Evolutionary conservation across 2,113 vertebrate genomes (phyloP), one percentile per base, ranked within the genome.

Genomic region (Glareola pratincola): DNA sequence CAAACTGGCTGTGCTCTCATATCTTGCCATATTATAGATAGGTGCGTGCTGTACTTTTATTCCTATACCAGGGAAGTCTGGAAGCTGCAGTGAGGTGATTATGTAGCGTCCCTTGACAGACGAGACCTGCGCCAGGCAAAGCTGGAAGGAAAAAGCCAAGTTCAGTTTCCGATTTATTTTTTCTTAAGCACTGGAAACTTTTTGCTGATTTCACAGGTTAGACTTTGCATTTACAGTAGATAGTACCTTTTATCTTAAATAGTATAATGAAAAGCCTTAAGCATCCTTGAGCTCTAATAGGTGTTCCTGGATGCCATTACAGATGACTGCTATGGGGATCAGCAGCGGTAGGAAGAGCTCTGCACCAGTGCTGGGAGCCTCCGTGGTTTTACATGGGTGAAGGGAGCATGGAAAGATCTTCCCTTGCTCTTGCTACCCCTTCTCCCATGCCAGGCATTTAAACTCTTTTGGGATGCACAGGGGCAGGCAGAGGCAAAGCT

Each of bases 1-100:
- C 95, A 96, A 96, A 96, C 81, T 96, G 88, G 32, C 67, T 94
- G 78, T 62, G 92, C 56, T 91, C 88, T 97, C 92, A 77, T 94
- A 92, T 94, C 94, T 97, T 85, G 91, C 88, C 47, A 66, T 51
- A 62, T 72, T 92, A 92, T 27, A 78, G 82, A 54, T 39, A 97
- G 94, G 66, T 77, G 60, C 54, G 69, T 19, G 74, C 56, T 72
- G 54, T 36, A 63, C 50, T 47, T 50, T 88, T 78, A 53, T 81
- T 94, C 77, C 80, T 88, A 30, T 50, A 94, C 19, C 5, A 82
- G 53, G 81, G 53, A 85, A 80, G 72, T 71, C 21, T 90, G 68
- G 51, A 67, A 93, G 90, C 60, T 67, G 92, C 59, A 87, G 43
- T 51, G 56, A 59, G 75, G 36, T 79, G 76, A 95, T 90, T 90